These are phyloP conservation scores for Schizopygopsis pylzovi DNA, from an alignment of 2,797 vertebrate species.

Conservation along the genomic window DNA sequence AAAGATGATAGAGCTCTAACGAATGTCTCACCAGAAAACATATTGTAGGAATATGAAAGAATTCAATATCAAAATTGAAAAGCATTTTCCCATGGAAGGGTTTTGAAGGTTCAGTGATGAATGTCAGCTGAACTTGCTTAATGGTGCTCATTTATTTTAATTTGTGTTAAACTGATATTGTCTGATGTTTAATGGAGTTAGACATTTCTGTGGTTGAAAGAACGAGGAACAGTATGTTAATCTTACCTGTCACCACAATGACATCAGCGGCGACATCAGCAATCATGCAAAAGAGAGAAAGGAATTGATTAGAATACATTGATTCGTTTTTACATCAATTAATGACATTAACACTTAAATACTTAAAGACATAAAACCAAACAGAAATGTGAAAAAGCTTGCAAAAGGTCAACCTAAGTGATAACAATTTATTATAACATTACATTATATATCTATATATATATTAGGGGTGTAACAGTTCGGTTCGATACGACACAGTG, in stretches of 20 bases:
- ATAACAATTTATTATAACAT: no score
- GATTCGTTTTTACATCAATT: background rate
- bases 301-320: conserved; percentile 19
- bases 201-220: conserved; percentile 3
- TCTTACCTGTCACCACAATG: conserved; percentile 35
- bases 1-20: background rate
- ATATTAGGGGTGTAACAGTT: no score
- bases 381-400: background rate
- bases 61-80: background rate
- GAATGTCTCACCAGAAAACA: background rate
- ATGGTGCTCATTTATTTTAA: conserved; percentile 21
- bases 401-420: background rate
- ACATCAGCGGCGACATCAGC: conserved; percentile 14
- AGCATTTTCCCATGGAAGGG: background rate
- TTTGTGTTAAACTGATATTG: conserved; percentile 22
- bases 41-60: background rate
- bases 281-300: conserved; percentile 41
- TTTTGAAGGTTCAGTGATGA: conserved; percentile 2
- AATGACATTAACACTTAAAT: background rate
- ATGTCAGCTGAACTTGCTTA: conserved; percentile 10
- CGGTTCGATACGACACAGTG: no score
- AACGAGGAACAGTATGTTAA: background rate
- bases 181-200: conserved; percentile 17
- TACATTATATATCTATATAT: background rate
- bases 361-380: background rate